These are phyloP conservation scores for Noctilio leporinus DNA, from an alignment of 2,113 vertebrate genomes.

Conservation along the genomic window DNA sequence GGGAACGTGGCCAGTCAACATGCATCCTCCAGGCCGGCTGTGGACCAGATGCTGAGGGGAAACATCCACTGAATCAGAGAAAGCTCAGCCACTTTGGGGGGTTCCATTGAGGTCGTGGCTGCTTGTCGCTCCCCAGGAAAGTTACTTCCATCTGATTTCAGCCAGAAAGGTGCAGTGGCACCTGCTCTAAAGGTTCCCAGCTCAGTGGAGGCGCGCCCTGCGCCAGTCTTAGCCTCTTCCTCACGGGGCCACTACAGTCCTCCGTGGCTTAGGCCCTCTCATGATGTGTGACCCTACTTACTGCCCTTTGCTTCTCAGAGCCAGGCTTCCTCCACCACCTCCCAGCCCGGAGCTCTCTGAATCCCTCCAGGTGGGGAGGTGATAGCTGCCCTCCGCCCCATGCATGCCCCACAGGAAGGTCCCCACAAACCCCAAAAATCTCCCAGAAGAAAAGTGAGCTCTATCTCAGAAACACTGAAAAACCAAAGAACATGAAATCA, in stretches of 20 bases:
- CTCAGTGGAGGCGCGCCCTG: neutral
- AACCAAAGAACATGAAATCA: neutral
- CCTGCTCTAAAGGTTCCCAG: too few species aligned
- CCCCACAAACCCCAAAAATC: neutral
- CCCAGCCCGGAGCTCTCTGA: neutral
- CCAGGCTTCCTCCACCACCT: accelerated
- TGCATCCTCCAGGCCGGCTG: neutral
- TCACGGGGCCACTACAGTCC: accelerated
- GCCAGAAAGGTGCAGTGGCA: neutral
- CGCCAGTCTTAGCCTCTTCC: accelerated
- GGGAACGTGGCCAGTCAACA: neutral
- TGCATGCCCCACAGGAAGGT: neutral
- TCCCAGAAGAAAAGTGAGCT: neutral
- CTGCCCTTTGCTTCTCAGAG: neutral
- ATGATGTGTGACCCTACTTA: neutral
- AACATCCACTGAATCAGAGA: neutral
- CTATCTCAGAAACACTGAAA: neutral
- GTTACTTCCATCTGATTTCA: accelerated
- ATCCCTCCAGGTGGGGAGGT: accelerated
- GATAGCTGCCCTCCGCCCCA: accelerated
- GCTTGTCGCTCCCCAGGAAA: neutral
- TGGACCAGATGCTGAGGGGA: neutral
- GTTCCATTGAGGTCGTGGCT: neutral
- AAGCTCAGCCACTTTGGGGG: neutral
- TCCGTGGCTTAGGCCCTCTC: neutral